Evolutionary conservation across 2,888 invertebrate genomes (phyloP).

Genomic region (Lasius platythorax): DNA sequence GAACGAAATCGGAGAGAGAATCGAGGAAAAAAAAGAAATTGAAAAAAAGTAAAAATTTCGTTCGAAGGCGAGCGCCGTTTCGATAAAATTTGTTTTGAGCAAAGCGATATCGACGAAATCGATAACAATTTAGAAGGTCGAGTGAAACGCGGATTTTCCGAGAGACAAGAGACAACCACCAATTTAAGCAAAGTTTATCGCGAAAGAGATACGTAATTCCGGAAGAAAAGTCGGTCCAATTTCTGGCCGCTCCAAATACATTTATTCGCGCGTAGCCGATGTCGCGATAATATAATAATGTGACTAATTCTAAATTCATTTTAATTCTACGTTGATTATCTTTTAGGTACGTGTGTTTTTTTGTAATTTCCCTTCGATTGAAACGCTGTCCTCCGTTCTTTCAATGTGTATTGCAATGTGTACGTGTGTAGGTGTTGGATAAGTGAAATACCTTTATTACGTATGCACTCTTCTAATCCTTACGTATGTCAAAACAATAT

Average conservation of each 20-base stretch:
- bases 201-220: neutral
- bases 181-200: neutral
- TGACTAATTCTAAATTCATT: constrained; percentile 76
- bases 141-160: neutral
- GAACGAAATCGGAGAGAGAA: constrained; percentile 17
- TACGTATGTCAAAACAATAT: constrained; percentile 65
- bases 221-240: constrained; percentile 10
- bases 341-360: constrained; percentile 74
- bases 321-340: constrained; percentile 82
- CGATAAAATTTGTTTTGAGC: constrained; percentile 18
- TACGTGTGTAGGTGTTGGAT: constrained; percentile 43
- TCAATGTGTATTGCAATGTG: constrained; percentile 1
- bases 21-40: neutral
- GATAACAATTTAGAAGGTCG: constrained; percentile 10
- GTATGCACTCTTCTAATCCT: constrained; percentile 51
- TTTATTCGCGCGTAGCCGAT: constrained; percentile 72
- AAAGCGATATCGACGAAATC: constrained; percentile 37
- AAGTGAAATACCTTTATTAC: constrained; percentile 52
- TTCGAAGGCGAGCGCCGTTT: neutral
- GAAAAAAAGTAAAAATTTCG: neutral
- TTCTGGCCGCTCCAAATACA: constrained; percentile 53
- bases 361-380: constrained; percentile 14
- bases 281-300: constrained; percentile 51
- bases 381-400: neutral
- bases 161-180: neutral